Evolutionary conservation across 2,888 invertebrate species (phyloP).

Genomic region (Lampropteryx suffumata): DNA sequence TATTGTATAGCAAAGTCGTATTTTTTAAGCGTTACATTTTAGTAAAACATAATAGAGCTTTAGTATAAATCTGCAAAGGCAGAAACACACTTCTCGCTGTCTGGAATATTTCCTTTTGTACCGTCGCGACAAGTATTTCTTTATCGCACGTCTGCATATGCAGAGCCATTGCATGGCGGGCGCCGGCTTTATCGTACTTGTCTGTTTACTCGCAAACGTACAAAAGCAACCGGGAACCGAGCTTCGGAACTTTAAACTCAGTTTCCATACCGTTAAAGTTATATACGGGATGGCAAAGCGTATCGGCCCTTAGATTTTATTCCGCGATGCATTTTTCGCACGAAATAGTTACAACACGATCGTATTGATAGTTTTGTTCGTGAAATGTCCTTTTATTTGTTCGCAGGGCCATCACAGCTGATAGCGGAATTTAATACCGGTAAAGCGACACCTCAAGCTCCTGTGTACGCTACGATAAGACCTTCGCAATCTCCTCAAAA

Average conservation of each 20-base stretch:
- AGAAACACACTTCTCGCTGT: conserved; percentile 40
- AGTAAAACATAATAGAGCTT: conserved; percentile 36
- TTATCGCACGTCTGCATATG: conserved; percentile 58
- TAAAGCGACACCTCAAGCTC: conserved; percentile 68
- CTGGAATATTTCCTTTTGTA: conserved; percentile 54
- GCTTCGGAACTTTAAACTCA: conserved; percentile 35
- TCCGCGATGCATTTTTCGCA: conserved; percentile 31
- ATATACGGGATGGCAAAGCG: conserved; percentile 30
- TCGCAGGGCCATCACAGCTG: conserved; percentile 76
- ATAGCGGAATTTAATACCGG: conserved; percentile 60
- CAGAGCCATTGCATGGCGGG: conserved; percentile 41
- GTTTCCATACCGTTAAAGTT: conserved; percentile 37
- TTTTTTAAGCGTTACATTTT: no score
- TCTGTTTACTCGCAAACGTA: conserved; percentile 49
- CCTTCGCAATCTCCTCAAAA: conserved; percentile 59
- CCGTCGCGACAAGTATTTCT: conserved; percentile 45
- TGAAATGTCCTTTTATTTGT: conserved; percentile 20
- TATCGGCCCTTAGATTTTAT: conserved; percentile 37
- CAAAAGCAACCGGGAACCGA: conserved; percentile 39
- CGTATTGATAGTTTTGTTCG: conserved; percentile 9
- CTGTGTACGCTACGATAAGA: conserved; percentile 73
- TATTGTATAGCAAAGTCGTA: no score
- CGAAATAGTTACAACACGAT: conserved; percentile 27
- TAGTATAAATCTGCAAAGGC: conserved; percentile 43
- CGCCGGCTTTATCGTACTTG: conserved; percentile 54